Conservation (phyloP, 2,113 vertebrate genomes). For the Triplophysa rosa region DNA sequence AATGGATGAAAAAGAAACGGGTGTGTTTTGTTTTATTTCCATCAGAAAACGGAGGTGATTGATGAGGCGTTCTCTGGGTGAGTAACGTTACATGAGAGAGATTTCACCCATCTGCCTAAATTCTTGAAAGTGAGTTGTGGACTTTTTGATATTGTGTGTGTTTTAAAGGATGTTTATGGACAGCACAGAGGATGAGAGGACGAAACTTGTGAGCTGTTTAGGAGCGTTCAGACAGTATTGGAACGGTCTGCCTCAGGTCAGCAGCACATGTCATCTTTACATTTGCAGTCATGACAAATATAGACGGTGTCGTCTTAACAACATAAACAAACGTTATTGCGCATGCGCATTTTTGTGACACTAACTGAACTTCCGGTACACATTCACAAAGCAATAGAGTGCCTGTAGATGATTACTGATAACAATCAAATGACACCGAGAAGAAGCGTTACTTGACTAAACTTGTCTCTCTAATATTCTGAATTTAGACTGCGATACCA, state of each 20-base stretch:
- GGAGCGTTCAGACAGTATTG: constrained; percentile 93
- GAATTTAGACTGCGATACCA: no score
- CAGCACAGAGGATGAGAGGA: constrained; percentile 93
- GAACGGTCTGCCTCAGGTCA: constrained; percentile 91
- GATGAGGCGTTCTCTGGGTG: constrained; percentile 98
- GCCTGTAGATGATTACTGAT: no score
- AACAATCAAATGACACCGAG: no score
- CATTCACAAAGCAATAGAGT: no score
- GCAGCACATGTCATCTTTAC: constrained; percentile 2
- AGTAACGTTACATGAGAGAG: background rate
- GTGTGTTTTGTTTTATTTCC: background rate
- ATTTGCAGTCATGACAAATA: background rate
- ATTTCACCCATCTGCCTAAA: background rate
- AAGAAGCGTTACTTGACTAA: no score
- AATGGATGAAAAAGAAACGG: no score
- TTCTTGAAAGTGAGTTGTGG: background rate
- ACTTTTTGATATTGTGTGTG: constrained; percentile 31
- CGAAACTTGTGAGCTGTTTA: constrained; percentile 92
- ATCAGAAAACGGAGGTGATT: constrained; percentile 95
- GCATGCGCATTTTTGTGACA: no score
- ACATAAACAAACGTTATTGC: background rate
- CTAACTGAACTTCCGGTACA: no score
- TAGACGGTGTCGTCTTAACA: background rate
- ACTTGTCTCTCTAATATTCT: no score
- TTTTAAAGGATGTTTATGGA: constrained; percentile 83